Base-by-base conservation (phyloP, 2,113 vertebrate species). In the Hippocampus barbouri region DNA sequence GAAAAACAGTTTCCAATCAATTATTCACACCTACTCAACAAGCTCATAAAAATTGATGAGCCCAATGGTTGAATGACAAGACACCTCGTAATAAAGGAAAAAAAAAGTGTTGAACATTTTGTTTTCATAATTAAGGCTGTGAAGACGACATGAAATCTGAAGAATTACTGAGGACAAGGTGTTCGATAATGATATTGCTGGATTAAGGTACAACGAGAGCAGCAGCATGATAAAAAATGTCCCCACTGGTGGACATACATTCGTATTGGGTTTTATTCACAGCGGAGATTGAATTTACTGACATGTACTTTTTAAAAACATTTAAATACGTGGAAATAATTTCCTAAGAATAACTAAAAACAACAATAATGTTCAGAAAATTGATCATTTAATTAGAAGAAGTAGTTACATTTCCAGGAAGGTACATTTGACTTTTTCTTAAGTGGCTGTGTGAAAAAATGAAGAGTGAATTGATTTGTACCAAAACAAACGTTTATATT, bases 11-110 rank as follows among this genome's bases (percentile, higher is more conserved):
- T 63, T 45, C 57, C 27, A 38, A 95, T 98, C 94, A 96, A 97
- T 96, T 95, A 98, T 97, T 96, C 94, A 96, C 92, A 88, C 92
- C 90, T 95, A 91, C 85, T 94, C 93, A 92, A 94, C 88, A 92
- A 89, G 85, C 93, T 94, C 92, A 91, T 92, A 94, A 93, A 89
- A 94, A 94, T 94, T 79, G 6, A 94, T 94, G 94, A 92, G 89
- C 9, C n/a, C 23, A 79, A 65, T 60, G 68, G 69, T 78, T 64
- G 75, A 80, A 86, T 78, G 77, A 78, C n/a, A 68, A 79, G 70
- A 69, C 72, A 70, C 75, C 79, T 71, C 30, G 69, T 86, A 79
- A 80, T 79, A 74, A 72, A 67, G 38, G 38, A n/a, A 65, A 54
- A 60, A 68, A 80, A 56, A 41, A 53, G 57, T 79, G 86, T 88